These are phyloP conservation scores for Porites lutea DNA, from an alignment of 64 coral and sea anemone genomes.

Conservation along the genomic window DNA sequence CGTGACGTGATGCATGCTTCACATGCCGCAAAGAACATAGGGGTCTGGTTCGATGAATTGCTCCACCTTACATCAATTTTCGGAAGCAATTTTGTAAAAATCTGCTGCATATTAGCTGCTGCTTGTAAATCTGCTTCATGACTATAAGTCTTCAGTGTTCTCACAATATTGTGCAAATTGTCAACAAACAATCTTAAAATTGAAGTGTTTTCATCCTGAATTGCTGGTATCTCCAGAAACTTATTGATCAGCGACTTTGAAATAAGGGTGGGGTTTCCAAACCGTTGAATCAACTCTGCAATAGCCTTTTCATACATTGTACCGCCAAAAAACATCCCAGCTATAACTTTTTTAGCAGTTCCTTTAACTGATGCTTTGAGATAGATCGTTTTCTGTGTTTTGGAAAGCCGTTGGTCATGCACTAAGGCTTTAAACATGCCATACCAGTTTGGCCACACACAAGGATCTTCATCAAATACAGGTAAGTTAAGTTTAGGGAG, in stretches of 20 bases:
- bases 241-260: conserved; percentile 11
- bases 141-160: conserved; percentile 22
- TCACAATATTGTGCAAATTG: background rate
- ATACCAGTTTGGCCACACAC: conserved; percentile 4
- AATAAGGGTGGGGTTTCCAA: conserved; percentile 31
- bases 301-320: conserved; percentile 12
- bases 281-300: background rate
- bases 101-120: conserved; percentile 12
- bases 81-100: background rate
- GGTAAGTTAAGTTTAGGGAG: background rate
- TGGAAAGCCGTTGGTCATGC: background rate
- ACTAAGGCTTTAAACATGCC: conserved; percentile 28
- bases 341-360: conserved; percentile 15
- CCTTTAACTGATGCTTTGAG: conserved; percentile 1
- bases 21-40: too few relatives aligned
- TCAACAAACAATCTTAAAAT: background rate
- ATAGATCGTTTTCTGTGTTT: conserved; percentile 20
- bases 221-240: background rate
- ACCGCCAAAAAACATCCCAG: conserved; percentile 14
- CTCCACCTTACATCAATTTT: conserved; percentile 11
- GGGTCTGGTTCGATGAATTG: too few relatives aligned
- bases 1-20: too few relatives aligned
- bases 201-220: conserved; percentile 6
- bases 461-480: background rate
- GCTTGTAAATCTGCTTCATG: conserved; percentile 12